Percentiles rank a stretch among this genome's conserved stretches.
These are phyloP conservation scores for Nomada fabriciana DNA, from an alignment of 2,888 invertebrate species.

Conservation along the genomic window DNA sequence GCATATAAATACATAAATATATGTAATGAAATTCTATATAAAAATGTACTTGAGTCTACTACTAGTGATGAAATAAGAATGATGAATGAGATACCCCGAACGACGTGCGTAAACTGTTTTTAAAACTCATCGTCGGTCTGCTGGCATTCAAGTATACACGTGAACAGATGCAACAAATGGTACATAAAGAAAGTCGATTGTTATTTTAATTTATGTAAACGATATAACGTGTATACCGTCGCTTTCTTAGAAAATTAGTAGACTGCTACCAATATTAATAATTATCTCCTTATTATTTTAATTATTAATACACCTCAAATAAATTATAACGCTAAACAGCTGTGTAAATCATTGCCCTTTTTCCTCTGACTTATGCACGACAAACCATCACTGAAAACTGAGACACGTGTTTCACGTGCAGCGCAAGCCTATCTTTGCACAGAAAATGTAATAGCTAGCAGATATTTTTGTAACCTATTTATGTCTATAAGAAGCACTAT, in stretches of 20 bases:
- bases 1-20: conserved; percentile 39
- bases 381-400: not conserved
- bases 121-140: conserved; percentile 31
- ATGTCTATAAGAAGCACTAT: too few species aligned
- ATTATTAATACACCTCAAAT: conserved; percentile 75
- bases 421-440: too few species aligned
- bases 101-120: not conserved
- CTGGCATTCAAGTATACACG: conserved; percentile 59
- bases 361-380: too few species aligned
- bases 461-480: too few species aligned
- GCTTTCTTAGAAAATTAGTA: conserved; percentile 76
- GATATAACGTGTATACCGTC: conserved; percentile 71
- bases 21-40: conserved; percentile 33
- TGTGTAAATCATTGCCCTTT: not conserved
- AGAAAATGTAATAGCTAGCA: too few species aligned
- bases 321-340: conserved; percentile 69
- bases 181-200: conserved; percentile 62
- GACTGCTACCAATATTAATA: conserved; percentile 74
- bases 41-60: conserved; percentile 56
- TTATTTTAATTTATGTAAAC: conserved; percentile 74
- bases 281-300: conserved; percentile 72
- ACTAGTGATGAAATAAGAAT: conserved; percentile 32
- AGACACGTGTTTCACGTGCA: too few species aligned
- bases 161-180: conserved; percentile 41
- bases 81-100: not conserved